Conservation (phyloP, 2,888 invertebrate genomes). For the Sinhomidia bicolor region DNA sequence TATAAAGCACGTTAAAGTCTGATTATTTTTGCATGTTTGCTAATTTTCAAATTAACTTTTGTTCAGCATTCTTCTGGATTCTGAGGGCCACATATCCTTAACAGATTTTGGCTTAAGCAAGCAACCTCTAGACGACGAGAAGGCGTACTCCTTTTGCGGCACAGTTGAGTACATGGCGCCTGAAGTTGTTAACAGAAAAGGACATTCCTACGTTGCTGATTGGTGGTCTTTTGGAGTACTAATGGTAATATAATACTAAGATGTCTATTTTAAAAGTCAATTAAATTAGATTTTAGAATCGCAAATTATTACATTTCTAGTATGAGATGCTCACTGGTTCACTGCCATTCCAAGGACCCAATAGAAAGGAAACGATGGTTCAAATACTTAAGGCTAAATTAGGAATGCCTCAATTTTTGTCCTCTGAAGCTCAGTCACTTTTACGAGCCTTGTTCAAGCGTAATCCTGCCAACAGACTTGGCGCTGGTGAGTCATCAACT, state of each 20-base stretch:
- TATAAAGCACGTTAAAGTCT: no score
- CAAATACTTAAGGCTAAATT: conserved; percentile 99
- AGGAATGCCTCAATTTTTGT: conserved; percentile 98
- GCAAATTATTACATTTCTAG: no score
- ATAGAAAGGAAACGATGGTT: conserved; percentile 98
- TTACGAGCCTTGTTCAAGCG: conserved; percentile 97
- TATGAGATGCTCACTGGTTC: conserved; percentile 99
- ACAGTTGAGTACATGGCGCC: conserved; percentile 98
- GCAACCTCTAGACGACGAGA: conserved; percentile 91
- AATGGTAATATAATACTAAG: no score
- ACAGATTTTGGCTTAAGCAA: conserved; percentile 99
- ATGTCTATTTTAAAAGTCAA: no score
- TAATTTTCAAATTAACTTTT: no score
- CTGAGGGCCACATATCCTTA: conserved; percentile 98
- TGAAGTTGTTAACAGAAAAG: conserved; percentile 85
- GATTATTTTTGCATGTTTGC: no score
- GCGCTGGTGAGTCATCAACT: conserved; percentile 84
- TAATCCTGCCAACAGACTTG: conserved; percentile 93
- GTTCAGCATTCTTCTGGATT: conserved; percentile 86
- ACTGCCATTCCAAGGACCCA: conserved; percentile 97
- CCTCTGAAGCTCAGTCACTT: conserved; percentile 96
- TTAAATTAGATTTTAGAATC: no score
- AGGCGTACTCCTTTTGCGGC: conserved; percentile 98
- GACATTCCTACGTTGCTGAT: conserved; percentile 99
- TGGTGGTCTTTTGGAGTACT: conserved; percentile 99